Conservation (phyloP, 2,888 invertebrate genomes). For the Papilio elwesi region DNA sequence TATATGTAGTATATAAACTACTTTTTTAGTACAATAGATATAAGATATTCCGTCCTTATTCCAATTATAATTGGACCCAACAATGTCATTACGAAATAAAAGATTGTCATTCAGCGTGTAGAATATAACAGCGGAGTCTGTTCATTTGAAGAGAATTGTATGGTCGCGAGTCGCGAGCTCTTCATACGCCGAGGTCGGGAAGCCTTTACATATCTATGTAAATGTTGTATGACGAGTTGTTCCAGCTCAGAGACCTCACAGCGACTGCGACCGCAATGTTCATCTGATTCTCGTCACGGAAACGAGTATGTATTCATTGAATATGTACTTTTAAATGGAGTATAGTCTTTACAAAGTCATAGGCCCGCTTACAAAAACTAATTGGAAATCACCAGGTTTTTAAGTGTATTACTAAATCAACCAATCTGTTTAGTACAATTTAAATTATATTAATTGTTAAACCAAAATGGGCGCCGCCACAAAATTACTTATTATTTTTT, state of each 20-base stretch:
- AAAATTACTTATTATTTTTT: no score
- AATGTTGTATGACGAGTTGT: slow-evolving; percentile 48
- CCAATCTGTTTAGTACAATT: no score
- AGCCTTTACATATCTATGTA: slow-evolving; percentile 53
- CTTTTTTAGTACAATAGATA: no score
- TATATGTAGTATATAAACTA: no score
- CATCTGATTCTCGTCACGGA: background rate
- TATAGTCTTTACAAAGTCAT: background rate
- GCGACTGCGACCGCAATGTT: slow-evolving; percentile 4
- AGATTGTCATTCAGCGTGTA: background rate
- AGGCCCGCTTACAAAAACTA: background rate
- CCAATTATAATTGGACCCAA: slow-evolving; percentile 11
- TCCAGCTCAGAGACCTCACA: slow-evolving; percentile 33
- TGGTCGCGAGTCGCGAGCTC: slow-evolving; percentile 46
- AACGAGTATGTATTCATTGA: background rate
- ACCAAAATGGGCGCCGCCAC: no score
- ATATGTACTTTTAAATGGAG: background rate
- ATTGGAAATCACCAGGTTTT: background rate
- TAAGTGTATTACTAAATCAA: no score
- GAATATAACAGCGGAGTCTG: slow-evolving; percentile 31
- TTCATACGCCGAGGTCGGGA: slow-evolving; percentile 49
- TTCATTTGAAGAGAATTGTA: slow-evolving; percentile 48
- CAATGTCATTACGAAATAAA: slow-evolving; percentile 14
- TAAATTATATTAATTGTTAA: no score
- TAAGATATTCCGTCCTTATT: background rate